Evolutionary conservation across 2,888 invertebrate genomes (phyloP), one percentile per base, ranked within the genome.

Genomic region (Eristalinus sepulchralis): DNA sequence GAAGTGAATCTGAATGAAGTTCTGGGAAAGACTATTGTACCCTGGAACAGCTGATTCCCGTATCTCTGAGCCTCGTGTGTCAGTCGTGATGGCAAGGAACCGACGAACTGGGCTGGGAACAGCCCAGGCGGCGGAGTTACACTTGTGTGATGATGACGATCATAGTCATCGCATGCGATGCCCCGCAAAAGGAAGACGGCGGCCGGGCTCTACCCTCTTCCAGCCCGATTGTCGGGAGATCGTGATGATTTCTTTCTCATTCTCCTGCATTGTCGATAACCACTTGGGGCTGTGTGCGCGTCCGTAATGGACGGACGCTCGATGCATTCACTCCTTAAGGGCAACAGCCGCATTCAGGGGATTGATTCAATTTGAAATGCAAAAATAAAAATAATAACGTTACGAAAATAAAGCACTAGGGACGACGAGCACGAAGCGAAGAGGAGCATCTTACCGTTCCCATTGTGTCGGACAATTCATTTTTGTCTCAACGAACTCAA

Each of bases 321-420:
- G 53, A 80, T 75, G 68, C 63, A 71, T 47, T 71, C 62, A 70
- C 57, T 57, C 57, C 24, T 24, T 24, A 13, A 24, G 57, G 24
- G 22, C 9, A 11, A 10, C 53, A 75, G 80, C 75, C 80, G 53
- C 77, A 82, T 31, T 60, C 10, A 55, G 11, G n/a, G 31, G 72
- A 86, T 86, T 82, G 85, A 83, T 71, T 86, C 83, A 79, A 86
- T 86, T 86, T 83, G 75, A 83, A 86, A 86, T 83, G 83, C 82
- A 86, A 83, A 86, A 83, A 86, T 86, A 83, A 86, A 78, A 86
- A 83, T 83, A 83, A 83, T 86, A 86, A 82, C 59, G 59, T 36
- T 27, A 57, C 66, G 33, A 71, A 55, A 80, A 70, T 47, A 68
- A 59, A 79, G 36, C 73, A 72, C 55, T 71, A 53, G 10, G 24